Evolutionary conservation across 2,113 vertebrate species (phyloP), one percentile per base, ranked within the genome.

Genomic region (Acrocephalus arundinaceus): DNA sequence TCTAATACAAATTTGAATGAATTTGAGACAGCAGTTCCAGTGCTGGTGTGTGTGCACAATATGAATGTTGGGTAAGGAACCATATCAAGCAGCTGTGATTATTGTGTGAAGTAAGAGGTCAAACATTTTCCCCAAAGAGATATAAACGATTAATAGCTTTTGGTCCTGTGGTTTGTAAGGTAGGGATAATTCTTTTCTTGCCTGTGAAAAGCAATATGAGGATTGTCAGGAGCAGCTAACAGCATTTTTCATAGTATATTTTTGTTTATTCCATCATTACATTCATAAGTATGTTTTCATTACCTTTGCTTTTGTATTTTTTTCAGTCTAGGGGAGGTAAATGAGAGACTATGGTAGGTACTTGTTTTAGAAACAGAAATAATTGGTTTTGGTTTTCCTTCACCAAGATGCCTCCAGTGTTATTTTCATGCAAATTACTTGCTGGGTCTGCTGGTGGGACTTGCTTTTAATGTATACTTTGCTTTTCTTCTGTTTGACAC

Each of bases 361-460:
- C 14, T 85, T 82, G 20, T 45, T 62, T 46, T 43, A 48, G 33
- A 86, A 87, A 63, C 6, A 78, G 63, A 81, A 78, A 65, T 61
- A 87, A 14, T 25, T 5, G 2, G 8, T 9, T 94, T 77, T 86
- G 68, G 3, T 95, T 96, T 96, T 94, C 80, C 65, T 67, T 91
- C 28, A 67, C 48, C 82, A 92, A 93, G 93, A 87, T 78, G 70
- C 86, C 86, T 95, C 73, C 80, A 93, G 79, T 81, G 22, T 74
- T 77, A 21, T 31, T 84, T 23, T 78, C 89, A 28, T 28, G 28
- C 48, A 66, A 17, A 11, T 81, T 93, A 6, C 43, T 92, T 84
- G 24, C 52, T 76, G 67, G 10, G 11, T 90, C 35, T 93, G 46
- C 55, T 35, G 13, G 18, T 76, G 43, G 28, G n/a, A 37, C 17